Conservation (phyloP, 2,113 vertebrate genomes). For the Tragelaphus scriptus region DNA sequence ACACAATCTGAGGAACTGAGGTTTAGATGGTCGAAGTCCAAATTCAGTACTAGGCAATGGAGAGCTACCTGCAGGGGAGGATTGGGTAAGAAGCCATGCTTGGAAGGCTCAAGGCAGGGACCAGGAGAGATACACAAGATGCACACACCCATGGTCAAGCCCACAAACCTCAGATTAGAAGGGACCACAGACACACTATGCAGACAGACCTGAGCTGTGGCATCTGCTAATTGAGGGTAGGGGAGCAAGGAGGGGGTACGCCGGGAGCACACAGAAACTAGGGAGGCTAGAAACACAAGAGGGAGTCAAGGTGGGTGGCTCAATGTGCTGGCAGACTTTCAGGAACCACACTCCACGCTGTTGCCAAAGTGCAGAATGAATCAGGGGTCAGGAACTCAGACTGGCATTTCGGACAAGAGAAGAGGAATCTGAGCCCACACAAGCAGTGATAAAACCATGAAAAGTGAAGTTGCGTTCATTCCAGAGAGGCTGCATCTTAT, state of each 20-base stretch:
- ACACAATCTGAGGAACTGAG: background rate
- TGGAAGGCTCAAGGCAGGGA: background rate
- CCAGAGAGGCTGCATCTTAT: background rate
- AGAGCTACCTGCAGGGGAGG: background rate
- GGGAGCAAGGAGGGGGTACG: background rate
- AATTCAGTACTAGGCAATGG: background rate
- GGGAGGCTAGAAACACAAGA: background rate
- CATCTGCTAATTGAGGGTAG: background rate
- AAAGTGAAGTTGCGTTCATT: background rate
- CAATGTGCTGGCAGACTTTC: constrained; percentile 27
- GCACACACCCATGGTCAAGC: background rate
- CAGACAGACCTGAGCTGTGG: background rate
- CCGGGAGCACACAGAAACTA: background rate
- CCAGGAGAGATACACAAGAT: background rate
- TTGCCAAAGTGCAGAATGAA: constrained; percentile 37
- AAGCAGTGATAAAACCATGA: background rate
- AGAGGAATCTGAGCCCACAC: constrained; percentile 10
- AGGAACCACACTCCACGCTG: background rate
- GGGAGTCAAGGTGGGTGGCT: constrained; percentile 46
- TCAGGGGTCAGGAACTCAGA: constrained; percentile 44
- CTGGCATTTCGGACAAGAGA: background rate
- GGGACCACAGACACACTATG: background rate
- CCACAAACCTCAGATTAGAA: background rate
- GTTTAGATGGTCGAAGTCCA: background rate
- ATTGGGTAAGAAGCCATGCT: background rate